A percentile compares a stretch with the other conserved stretches of the same genome.
phyloP scores from a whole-genome alignment of 2,888 invertebrate genomes.

The Oxycera nigricornis region DNA sequence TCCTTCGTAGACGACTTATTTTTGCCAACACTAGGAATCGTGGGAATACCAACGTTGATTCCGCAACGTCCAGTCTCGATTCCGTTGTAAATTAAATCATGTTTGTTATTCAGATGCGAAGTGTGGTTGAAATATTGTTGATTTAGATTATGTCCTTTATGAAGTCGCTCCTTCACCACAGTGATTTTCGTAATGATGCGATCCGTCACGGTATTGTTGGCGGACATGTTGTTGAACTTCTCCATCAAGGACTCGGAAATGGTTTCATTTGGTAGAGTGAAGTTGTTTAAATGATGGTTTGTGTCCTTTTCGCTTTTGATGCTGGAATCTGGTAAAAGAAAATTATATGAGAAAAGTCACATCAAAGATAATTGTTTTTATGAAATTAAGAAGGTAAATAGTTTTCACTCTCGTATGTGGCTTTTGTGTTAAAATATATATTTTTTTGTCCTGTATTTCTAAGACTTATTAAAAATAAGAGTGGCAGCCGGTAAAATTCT shows the following conservation, averaged over 20 bases:
- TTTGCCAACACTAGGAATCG: not conserved
- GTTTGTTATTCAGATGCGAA: not conserved
- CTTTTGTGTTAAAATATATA: no score
- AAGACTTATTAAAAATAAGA: no score
- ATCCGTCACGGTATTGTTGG: constrained; percentile 49
- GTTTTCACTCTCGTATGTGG: not conserved
- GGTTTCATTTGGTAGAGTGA: constrained; percentile 60
- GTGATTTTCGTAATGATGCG: constrained; percentile 47
- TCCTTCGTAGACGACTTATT: not conserved
- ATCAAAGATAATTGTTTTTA: not conserved
- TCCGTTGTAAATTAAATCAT: constrained; percentile 1
- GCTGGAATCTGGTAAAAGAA: constrained; percentile 46
- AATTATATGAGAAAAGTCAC: not conserved
- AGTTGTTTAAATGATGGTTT: constrained; percentile 47
- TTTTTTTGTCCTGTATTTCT: no score
- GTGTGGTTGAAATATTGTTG: not conserved
- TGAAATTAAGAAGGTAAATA: not conserved
- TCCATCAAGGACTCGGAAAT: constrained; percentile 74
- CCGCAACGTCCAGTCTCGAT: not conserved
- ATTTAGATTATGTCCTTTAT: constrained; percentile 17
- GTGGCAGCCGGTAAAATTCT: no score
- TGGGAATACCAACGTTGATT: not conserved
- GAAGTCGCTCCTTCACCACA: constrained; percentile 47
- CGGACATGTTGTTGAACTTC: constrained; percentile 75
- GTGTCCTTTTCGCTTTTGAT: constrained; percentile 45